phyloP scores from a whole-genome alignment of 2,888 invertebrate species.

The Parapristionchus giblindavisi region DNA sequence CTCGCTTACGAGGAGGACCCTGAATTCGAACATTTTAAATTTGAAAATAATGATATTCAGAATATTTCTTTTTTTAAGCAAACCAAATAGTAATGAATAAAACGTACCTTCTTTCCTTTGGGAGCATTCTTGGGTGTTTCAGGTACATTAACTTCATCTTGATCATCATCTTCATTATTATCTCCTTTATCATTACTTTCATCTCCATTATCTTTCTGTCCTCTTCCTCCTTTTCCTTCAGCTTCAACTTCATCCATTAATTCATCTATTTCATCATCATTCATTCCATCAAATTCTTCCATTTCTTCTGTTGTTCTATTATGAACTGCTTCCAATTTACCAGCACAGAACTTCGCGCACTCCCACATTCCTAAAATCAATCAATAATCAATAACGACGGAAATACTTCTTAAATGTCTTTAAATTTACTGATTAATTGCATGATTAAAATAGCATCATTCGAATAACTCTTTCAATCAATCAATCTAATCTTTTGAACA shows the following conservation, averaged over 20 bases:
- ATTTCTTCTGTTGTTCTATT: background rate
- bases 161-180: background rate
- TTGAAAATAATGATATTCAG: too few species aligned
- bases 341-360: slow-evolving; percentile 38
- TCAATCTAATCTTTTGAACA: background rate
- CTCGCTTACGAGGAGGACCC: slow-evolving; percentile 18
- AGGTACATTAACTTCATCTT: background rate
- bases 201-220: background rate
- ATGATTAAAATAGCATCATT: background rate
- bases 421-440: background rate
- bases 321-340: background rate
- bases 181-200: background rate
- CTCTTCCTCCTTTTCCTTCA: background rate
- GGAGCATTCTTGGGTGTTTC: too few species aligned
- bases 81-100: too few species aligned
- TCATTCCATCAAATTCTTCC: background rate
- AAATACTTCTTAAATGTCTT: background rate
- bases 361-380: slow-evolving; percentile 39
- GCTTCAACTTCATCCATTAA: background rate
- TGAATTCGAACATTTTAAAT: too few species aligned
- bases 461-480: background rate
- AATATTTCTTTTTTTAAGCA: too few species aligned
- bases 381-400: background rate
- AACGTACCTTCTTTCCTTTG: too few species aligned
- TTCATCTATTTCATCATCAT: slow-evolving; percentile 18